Evolutionary conservation across 2,113 vertebrate genomes (phyloP), one percentile per base, ranked within the genome.

Genomic region (Corythoichthys intestinalis): DNA sequence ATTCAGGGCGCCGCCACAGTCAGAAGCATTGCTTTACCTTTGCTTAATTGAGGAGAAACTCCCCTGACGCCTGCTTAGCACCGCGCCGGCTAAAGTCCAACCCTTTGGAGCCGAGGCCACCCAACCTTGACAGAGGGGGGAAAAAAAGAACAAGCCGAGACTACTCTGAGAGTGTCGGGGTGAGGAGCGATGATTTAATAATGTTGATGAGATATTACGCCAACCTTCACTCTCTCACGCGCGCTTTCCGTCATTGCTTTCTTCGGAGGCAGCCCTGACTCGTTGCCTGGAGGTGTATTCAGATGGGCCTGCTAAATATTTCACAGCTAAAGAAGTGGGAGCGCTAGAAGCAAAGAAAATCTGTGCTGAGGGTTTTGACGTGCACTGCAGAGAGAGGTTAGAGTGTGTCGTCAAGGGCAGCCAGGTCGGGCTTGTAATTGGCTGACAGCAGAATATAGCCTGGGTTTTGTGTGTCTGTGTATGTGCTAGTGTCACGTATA

Each of bases 21-120:
- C 81, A 83, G 67, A 82, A 79, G 80, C 88, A 86, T 87, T 86
- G 77, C 89, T 92, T 88, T 90, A 91, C 89, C 88, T 90, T 84
- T 89, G 87, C 85, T 90, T 93, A 93, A 93, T 90, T 93, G 90
- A 92, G 89, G 87, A 85, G 89, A 90, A 91, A 88, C 85, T 91
- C 89, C 87, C 89, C 76, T 70, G 89, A 89, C 88, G 85, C 87
- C 73, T 83, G 86, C 89, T 90, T 86, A 86, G 85, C 75, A 70
- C 70, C 67, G 86, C 74, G 38, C 76, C 59, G 72, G 68, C 79
- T 78, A 68, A 62, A 62, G 57, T 52, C 77, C 80, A 77, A 78
- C 85, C 83, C 85, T 71, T 64, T 70, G 68, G 72, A 83, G 70
- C 77, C 0, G 76, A 74, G 79, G 78, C 80, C 80, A 50, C 79